phyloP scores from a whole-genome alignment of 2,888 invertebrate species.

The Heliothis peltigera region DNA sequence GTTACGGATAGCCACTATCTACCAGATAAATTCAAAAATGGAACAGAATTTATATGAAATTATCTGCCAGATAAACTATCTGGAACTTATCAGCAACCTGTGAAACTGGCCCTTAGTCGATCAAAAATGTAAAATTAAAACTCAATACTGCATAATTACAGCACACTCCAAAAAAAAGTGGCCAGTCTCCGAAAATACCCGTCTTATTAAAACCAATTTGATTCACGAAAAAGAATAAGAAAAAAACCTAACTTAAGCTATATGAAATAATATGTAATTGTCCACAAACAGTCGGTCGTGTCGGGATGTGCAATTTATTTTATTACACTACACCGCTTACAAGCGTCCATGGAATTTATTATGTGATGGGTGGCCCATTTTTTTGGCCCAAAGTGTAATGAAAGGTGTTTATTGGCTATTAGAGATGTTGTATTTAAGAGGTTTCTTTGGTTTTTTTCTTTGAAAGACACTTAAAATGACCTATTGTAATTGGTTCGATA shows the following conservation, averaged over 20 bases:
- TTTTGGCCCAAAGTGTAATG: constrained; percentile 61
- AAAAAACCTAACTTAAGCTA: constrained; percentile 56
- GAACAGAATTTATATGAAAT: too few species aligned
- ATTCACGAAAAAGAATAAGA: constrained; percentile 30
- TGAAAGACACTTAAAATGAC: background rate
- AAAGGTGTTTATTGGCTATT: constrained; percentile 52
- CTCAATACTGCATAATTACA: background rate
- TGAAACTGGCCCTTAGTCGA: too few species aligned
- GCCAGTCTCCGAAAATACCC: constrained; percentile 8
- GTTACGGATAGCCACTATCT: too few species aligned
- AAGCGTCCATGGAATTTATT: constrained; percentile 63
- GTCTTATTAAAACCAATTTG: constrained; percentile 32
- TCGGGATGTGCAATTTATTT: constrained; percentile 68
- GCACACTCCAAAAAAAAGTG: constrained; percentile 11
- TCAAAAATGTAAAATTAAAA: background rate
- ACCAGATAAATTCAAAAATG: too few species aligned
- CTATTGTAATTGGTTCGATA: background rate
- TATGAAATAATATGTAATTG: constrained; percentile 68
- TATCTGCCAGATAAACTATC: too few species aligned
- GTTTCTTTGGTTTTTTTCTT: constrained; percentile 11
- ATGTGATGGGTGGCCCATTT: constrained; percentile 60
- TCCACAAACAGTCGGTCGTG: constrained; percentile 56
- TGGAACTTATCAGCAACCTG: too few species aligned
- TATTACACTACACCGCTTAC: constrained; percentile 63
- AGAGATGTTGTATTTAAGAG: constrained; percentile 24